A percentile compares a stretch with the other conserved stretches of the same genome.
These are phyloP conservation scores for Dendrocincla tyrannina DNA, from an alignment of 2,797 vertebrate genomes.

Conservation along the genomic window DNA sequence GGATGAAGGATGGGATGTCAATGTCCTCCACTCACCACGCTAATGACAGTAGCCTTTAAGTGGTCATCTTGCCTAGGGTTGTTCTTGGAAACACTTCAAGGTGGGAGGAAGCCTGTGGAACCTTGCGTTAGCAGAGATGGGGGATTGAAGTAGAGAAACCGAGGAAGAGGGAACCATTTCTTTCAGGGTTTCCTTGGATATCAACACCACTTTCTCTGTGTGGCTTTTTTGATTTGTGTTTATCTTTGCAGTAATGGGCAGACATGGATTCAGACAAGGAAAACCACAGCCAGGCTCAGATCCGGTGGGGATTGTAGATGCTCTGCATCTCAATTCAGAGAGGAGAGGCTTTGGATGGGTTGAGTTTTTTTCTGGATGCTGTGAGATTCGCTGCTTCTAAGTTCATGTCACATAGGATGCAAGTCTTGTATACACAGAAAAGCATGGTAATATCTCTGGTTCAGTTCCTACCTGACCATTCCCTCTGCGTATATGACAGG, in stretches of 20 bases:
- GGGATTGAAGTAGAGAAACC: background rate
- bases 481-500: background rate
- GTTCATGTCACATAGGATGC: accelerated
- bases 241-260: background rate
- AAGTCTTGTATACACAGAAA: background rate
- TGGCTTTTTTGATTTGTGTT: background rate
- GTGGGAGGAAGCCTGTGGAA: background rate
- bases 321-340: background rate
- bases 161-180: background rate
- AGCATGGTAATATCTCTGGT: background rate
- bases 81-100: background rate
- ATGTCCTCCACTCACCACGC: background rate
- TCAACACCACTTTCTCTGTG: background rate
- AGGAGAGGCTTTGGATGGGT: background rate
- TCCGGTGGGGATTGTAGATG: background rate
- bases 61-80: background rate
- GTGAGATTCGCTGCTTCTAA: background rate
- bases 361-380: accelerated
- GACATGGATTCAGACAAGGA: background rate
- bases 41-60: background rate
- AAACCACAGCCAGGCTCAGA: background rate
- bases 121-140: background rate
- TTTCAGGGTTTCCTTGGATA: background rate
- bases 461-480: background rate
- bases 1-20: background rate